A percentile compares a stretch with the other conserved stretches of the same genome.
Evolutionary conservation across 1,140 invertebrate genomes (phyloP).

Genomic region (Neoseiulus cucumeris): DNA sequence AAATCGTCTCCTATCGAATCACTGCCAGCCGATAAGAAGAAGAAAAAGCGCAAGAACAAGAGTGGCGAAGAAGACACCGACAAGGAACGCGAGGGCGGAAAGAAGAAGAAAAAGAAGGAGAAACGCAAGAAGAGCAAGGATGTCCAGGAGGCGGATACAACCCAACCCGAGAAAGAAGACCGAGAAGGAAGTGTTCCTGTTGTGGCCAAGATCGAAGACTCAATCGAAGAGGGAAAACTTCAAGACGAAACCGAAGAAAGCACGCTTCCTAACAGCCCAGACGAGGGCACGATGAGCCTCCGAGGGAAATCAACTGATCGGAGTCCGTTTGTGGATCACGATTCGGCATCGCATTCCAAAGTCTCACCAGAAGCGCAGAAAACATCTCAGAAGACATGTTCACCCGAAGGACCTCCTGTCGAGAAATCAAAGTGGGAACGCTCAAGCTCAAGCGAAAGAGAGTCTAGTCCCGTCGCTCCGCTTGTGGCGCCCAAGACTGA

Average conservation of each 20-base stretch:
- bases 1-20: background rate
- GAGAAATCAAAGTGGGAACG: slow-evolving; percentile 9
- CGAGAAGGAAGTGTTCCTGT: slow-evolving; percentile 4
- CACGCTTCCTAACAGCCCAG: too few species aligned
- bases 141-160: slow-evolving; percentile 6
- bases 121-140: slow-evolving; percentile 7
- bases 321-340: too few species aligned
- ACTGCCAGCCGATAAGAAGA: background rate
- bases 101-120: slow-evolving; percentile 9
- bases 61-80: background rate
- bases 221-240: background rate
- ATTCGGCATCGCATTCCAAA: too few species aligned
- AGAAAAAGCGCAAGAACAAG: background rate
- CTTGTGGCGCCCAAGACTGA: background rate
- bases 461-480: background rate
- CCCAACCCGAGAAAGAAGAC: slow-evolving; percentile 1
- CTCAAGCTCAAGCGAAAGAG: background rate
- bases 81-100: background rate
- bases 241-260: too few species aligned
- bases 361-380: too few species aligned
- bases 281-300: too few species aligned
- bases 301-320: too few species aligned
- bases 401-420: background rate
- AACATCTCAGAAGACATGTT: background rate
- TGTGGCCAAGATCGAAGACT: slow-evolving; percentile 8